These are phyloP conservation scores for Amblyopsis rosae DNA, from an alignment of 2,113 vertebrate genomes.

Conservation along the genomic window DNA sequence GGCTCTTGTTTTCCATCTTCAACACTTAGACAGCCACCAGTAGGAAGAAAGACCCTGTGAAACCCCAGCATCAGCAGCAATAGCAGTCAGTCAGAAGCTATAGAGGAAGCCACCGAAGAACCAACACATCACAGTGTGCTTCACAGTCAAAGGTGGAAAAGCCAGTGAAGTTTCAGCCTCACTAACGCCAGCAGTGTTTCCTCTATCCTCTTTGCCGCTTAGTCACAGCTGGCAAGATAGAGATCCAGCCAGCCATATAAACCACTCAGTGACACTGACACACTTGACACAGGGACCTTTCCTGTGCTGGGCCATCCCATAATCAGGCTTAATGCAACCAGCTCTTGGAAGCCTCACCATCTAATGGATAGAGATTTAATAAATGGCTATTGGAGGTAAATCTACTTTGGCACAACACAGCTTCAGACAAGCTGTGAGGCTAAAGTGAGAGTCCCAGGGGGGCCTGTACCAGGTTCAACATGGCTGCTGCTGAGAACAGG, in stretches of 20 bases:
- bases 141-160: background rate
- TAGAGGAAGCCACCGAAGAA: background rate
- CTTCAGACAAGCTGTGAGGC: conserved; percentile 68
- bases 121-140: conserved; percentile 5
- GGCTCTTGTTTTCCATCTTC: conserved; percentile 62
- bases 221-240: conserved; percentile 66
- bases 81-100: conserved; percentile 6
- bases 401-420: conserved; percentile 88
- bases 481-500: conserved; percentile 43
- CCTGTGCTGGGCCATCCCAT: conserved; percentile 79
- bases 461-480: conserved; percentile 41
- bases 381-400: conserved; percentile 99
- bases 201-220: conserved; percentile 47
- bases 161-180: conserved; percentile 26
- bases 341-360: conserved; percentile 83
- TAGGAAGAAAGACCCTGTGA: conserved; percentile 44
- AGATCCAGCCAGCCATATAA: conserved; percentile 65
- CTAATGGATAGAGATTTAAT: conserved; percentile 96
- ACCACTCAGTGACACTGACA: conserved; percentile 76
- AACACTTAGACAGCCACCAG: conserved; percentile 4
- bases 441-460: conserved; percentile 54
- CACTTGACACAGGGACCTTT: conserved; percentile 72
- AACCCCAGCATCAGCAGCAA: conserved; percentile 17
- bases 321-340: conserved; percentile 94
- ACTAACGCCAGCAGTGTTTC: conserved; percentile 26